phyloP scores from a whole-genome alignment of 2,113 vertebrate species.

The Osmerus eperlanus region DNA sequence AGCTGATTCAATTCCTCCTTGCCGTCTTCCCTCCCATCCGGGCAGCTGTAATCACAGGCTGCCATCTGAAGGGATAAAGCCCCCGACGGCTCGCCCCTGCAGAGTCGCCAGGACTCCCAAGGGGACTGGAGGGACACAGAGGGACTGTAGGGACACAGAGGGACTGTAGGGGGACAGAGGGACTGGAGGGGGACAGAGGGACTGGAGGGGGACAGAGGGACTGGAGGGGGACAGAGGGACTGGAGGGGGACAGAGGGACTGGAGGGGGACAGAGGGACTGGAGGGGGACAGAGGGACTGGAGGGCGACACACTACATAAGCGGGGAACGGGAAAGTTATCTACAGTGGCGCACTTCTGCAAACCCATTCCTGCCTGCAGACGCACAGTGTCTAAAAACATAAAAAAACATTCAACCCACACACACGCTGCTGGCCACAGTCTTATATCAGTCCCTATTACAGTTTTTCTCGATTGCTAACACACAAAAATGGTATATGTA shows the following conservation, averaged over 20 bases:
- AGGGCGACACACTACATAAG: too few relatives aligned
- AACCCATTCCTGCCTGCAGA: neutral
- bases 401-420: neutral
- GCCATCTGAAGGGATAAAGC: constrained; percentile 69
- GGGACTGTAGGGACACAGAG: constrained; percentile 12
- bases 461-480: too few relatives aligned
- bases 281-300: too few relatives aligned
- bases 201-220: neutral
- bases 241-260: neutral
- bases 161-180: constrained; percentile 23
- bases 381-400: neutral
- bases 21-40: constrained; percentile 58
- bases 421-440: constrained; percentile 1
- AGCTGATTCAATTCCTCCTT: constrained; percentile 73
- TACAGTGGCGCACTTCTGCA: neutral
- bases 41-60: constrained; percentile 65
- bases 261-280: too few relatives aligned
- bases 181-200: constrained; percentile 21
- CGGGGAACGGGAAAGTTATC: too few relatives aligned
- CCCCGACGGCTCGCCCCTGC: constrained; percentile 51
- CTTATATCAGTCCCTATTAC: neutral
- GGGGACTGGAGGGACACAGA: constrained; percentile 2
- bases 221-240: neutral
- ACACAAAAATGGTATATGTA: too few relatives aligned
- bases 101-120: constrained; percentile 44